Percentiles rank a stretch among this genome's conserved stretches.
Conservation (phyloP, 1,140 invertebrate genomes). For the Megalopta genalis region DNA sequence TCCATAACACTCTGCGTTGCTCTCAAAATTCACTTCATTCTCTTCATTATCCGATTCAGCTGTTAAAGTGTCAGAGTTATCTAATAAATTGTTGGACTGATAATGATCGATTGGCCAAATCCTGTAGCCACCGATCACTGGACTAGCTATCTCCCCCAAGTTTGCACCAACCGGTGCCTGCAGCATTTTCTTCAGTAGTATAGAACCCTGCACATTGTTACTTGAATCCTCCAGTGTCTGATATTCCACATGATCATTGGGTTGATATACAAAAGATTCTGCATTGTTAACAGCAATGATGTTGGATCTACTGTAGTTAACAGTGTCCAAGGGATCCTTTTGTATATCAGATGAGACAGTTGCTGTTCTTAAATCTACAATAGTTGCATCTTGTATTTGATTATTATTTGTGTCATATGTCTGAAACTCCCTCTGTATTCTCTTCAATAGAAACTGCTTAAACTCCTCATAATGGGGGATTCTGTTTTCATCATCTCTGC, state of each 20-base stretch:
- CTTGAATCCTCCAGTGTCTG: conserved; percentile 53
- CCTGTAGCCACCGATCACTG: conserved; percentile 59
- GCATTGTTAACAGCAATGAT: conserved; percentile 31
- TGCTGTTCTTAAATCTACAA: conserved; percentile 64
- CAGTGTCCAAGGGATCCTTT: conserved; percentile 31
- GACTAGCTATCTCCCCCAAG: conserved; percentile 72
- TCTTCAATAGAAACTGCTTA: conserved; percentile 65
- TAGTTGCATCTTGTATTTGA: conserved; percentile 41
- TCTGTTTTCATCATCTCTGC: conserved; percentile 64
- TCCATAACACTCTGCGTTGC: conserved; percentile 50
- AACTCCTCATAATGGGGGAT: conserved; percentile 69
- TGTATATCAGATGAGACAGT: conserved; percentile 41
- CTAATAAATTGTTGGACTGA: conserved; percentile 50
- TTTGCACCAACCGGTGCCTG: conserved; percentile 76
- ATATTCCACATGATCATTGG: conserved; percentile 36
- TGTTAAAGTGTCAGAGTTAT: conserved; percentile 76
- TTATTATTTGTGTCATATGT: conserved; percentile 67
- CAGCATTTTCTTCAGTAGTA: conserved; percentile 75
- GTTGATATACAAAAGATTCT: conserved; percentile 33
- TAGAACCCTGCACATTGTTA: conserved; percentile 49
- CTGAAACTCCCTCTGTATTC: conserved; percentile 65
- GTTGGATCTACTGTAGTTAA: conserved; percentile 31
- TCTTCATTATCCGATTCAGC: conserved; percentile 73
- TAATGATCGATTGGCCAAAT: conserved; percentile 56
- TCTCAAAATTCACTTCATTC: conserved; percentile 60